These are phyloP conservation scores for Valencia hispanica DNA, from an alignment of 2,797 vertebrate species.

Conservation along the genomic window DNA sequence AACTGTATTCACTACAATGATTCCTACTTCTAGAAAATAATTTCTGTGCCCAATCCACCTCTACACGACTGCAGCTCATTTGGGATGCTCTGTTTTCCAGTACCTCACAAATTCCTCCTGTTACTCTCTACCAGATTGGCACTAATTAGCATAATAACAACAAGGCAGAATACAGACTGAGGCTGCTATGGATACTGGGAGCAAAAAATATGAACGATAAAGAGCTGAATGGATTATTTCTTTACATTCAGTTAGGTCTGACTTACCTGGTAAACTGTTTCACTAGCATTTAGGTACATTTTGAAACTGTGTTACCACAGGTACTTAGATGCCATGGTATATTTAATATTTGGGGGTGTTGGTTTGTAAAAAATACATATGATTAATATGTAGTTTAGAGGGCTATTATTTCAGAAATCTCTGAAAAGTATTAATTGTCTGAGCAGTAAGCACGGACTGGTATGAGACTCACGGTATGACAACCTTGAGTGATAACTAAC, in stretches of 20 bases:
- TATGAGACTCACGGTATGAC: background rate
- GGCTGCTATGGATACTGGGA: constrained; percentile 49
- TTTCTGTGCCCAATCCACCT: background rate
- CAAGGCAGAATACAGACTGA: constrained; percentile 23
- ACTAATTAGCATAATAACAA: constrained; percentile 33
- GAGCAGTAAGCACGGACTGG: background rate
- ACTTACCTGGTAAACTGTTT: background rate
- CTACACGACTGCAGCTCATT: constrained; percentile 1
- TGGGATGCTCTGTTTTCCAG: constrained; percentile 8
- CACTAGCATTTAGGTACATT: background rate
- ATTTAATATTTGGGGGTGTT: background rate
- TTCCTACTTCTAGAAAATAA: background rate
- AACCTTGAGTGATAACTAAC: background rate
- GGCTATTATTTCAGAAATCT: background rate
- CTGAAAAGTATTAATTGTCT: background rate
- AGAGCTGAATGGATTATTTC: background rate
- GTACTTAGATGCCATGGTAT: background rate
- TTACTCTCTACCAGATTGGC: constrained; percentile 21
- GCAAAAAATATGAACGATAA: too few relatives aligned
- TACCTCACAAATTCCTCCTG: constrained; percentile 12
- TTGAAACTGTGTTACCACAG: background rate
- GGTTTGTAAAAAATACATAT: background rate
- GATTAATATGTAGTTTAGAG: background rate
- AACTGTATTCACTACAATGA: too few relatives aligned
- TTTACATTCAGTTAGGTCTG: background rate